Base-by-base conservation (phyloP, 2,797 vertebrate genomes). In the Neopelma chrysocephalum region DNA sequence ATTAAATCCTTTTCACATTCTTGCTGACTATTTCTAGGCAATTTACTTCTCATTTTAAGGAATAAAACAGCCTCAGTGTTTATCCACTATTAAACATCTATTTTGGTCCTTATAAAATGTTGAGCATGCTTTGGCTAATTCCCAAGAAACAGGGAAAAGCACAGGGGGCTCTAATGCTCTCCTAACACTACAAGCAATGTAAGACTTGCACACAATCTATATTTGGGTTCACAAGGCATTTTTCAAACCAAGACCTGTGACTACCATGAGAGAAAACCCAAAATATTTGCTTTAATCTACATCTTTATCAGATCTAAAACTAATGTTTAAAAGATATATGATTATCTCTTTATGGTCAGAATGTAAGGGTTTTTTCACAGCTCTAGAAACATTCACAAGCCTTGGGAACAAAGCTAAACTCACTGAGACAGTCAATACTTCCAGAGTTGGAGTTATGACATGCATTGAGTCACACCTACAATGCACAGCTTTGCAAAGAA, bases 1-100 rank as follows among this genome's bases (percentile, higher is more conserved):
- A 78, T 68, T 90, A 85, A 90, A 78, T 70, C 86, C 31, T 73
- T 95, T 79, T 81, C 60, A 71, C 48, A 43, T 40, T 94, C 92
- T 82, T 42, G 43, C 71, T 21, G 0, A 60, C 62, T 87, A 62
- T 85, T 91, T 64, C 81, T 68, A 82, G 68, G 57, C 79, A 85
- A 93, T 85, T 82, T 48, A 89, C 79, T 60, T 26, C 48, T 93
- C 27, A 40, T 90, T 92, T 94, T 92, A 47, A 77, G 60, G 56
- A 80, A 73, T 68, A 48, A 79, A 72, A 83, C 23, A n/a, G 47
- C 17, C 51, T 66, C 11, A 2, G 38, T 82, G 48, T 96, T 96
- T 87, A 80, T 64, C 57, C 31, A 50, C 81, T 77, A 22, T 65
- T 78, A 87, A 80, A 50, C n/a, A 78, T 11, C 68, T 89, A n/a